These are phyloP conservation scores for Apodemus agrarius DNA, from an alignment of 2,797 vertebrate species.

Conservation along the genomic window DNA sequence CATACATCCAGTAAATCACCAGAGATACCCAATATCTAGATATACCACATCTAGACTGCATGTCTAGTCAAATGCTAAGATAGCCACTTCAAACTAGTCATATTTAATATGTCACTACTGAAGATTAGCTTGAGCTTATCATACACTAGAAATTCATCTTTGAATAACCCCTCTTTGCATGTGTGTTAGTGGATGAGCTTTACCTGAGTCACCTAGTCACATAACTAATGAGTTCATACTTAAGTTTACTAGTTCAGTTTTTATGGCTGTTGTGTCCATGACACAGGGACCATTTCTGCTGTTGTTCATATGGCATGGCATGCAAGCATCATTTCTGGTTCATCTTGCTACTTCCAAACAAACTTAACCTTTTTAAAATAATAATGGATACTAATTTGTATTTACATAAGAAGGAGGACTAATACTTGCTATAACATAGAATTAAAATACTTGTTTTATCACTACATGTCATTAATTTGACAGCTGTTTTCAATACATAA, in stretches of 20 bases:
- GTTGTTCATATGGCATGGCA: not conserved
- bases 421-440: not conserved
- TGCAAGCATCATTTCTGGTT: not conserved
- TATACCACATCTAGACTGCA: not conserved
- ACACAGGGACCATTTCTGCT: not conserved
- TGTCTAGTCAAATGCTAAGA: slow-evolving; percentile 5
- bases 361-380: not conserved
- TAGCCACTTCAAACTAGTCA: not conserved
- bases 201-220: not conserved
- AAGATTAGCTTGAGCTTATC: slow-evolving; percentile 64
- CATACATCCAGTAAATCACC: not conserved
- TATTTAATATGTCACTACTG: not conserved
- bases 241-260: not conserved
- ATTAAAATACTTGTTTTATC: not conserved
- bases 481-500: not conserved
- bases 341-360: not conserved
- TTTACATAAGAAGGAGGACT: slow-evolving; percentile 1
- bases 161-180: not conserved
- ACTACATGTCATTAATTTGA: not conserved
- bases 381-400: not conserved
- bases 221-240: not conserved
- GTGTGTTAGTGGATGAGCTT: not conserved
- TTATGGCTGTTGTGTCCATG: not conserved
- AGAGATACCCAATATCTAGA: not conserved
- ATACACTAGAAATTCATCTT: not conserved